Conservation (phyloP, 1,140 invertebrate species). For the Hyposmocoma kahamanoa region DNA sequence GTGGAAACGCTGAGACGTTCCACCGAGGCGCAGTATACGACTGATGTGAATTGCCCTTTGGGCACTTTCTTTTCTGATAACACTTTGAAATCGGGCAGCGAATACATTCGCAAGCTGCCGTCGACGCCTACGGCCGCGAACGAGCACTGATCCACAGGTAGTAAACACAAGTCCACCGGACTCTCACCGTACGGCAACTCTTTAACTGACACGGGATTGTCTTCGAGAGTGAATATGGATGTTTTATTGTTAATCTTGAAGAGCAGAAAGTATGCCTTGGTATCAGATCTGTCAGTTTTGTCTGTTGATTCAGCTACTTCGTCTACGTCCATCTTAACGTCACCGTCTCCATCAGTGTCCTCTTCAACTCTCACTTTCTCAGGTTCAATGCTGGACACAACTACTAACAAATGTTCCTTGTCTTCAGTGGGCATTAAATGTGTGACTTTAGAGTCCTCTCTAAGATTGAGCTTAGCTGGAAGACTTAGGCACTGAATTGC, state of each 20-base stretch:
- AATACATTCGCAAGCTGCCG: slow-evolving; percentile 80
- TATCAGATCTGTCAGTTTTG: slow-evolving; percentile 32
- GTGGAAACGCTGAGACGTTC: slow-evolving; percentile 90
- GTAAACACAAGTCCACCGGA: slow-evolving; percentile 79
- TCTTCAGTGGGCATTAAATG: slow-evolving; percentile 78
- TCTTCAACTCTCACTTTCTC: slow-evolving; percentile 38
- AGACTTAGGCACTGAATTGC: slow-evolving; percentile 73
- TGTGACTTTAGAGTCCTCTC: slow-evolving; percentile 72
- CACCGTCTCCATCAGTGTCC: slow-evolving; percentile 40
- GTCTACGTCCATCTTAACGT: slow-evolving; percentile 58
- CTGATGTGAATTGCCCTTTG: slow-evolving; percentile 81
- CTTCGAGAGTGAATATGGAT: slow-evolving; percentile 60
- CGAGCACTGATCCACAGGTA: slow-evolving; percentile 73
- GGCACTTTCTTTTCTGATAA: slow-evolving; percentile 78
- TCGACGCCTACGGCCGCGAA: slow-evolving; percentile 77
- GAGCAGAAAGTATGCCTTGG: slow-evolving; percentile 53
- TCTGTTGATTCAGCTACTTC: slow-evolving; percentile 33
- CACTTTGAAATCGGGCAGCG: slow-evolving; percentile 77
- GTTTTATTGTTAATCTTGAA: slow-evolving; percentile 59
- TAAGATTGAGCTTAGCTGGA: slow-evolving; percentile 61
- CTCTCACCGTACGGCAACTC: slow-evolving; percentile 78
- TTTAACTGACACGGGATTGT: slow-evolving; percentile 77
- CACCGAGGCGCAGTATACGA: slow-evolving; percentile 85
- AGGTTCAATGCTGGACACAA: slow-evolving; percentile 69
- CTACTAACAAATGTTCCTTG: slow-evolving; percentile 78